These are phyloP conservation scores for Mimas tiliae DNA, from an alignment of 2,888 invertebrate genomes.

Conservation along the genomic window DNA sequence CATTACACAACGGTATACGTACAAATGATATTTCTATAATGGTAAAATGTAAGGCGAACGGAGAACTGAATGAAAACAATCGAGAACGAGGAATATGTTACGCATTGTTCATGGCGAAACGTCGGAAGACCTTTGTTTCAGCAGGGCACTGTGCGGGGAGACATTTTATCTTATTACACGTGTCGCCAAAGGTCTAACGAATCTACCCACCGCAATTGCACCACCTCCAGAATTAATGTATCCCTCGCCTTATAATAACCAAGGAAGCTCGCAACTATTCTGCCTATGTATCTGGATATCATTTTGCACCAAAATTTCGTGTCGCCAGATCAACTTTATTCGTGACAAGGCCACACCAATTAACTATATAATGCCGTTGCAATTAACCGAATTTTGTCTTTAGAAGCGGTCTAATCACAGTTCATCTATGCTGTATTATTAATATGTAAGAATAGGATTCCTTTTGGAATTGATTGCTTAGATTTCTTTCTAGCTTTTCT, in stretches of 20 bases:
- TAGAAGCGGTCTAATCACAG: background rate
- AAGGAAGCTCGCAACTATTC: slow-evolving; percentile 42
- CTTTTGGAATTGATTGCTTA: background rate
- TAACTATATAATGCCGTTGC: background rate
- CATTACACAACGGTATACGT: background rate
- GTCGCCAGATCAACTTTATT: slow-evolving; percentile 19
- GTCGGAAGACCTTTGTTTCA: slow-evolving; percentile 76
- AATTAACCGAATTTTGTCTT: slow-evolving; percentile 11
- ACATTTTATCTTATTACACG: slow-evolving; percentile 79
- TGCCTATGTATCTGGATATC: slow-evolving; percentile 41
- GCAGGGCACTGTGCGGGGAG: slow-evolving; percentile 56
- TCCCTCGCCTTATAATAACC: slow-evolving; percentile 57
- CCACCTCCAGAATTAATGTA: slow-evolving; percentile 67
- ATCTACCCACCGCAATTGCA: slow-evolving; percentile 69
- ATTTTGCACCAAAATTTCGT: background rate
- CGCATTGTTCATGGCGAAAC: slow-evolving; percentile 61
- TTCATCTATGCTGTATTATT: background rate
- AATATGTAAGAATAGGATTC: background rate
- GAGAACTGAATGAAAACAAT: slow-evolving; percentile 16
- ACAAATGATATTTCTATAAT: slow-evolving; percentile 17
- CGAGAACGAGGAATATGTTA: slow-evolving; percentile 43
- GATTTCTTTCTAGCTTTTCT: too few relatives aligned
- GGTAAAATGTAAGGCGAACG: slow-evolving; percentile 4
- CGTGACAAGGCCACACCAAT: slow-evolving; percentile 19
- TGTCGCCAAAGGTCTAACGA: slow-evolving; percentile 69